Evolutionary conservation across 35 echinoderm and acorn worm species (phyloP).

Genomic region (Ophioderma brevispina): DNA sequence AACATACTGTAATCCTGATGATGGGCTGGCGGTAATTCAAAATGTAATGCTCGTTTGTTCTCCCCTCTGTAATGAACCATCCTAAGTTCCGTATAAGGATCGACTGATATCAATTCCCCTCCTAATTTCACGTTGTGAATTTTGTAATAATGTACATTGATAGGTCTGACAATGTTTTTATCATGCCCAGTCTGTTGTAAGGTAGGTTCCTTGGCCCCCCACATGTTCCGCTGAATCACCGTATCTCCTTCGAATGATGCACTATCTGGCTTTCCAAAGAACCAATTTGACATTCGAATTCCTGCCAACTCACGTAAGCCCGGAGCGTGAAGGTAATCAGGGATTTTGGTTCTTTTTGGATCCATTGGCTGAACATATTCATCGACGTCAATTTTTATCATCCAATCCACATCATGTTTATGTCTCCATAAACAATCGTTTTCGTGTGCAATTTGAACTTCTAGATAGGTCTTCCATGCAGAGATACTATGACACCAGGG

Average conservation of each 20-base stretch:
- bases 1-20: constrained; percentile 58
- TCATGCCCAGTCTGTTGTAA: constrained; percentile 44
- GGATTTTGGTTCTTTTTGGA: constrained; percentile 30
- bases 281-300: constrained; percentile 80
- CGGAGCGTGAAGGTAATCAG: constrained; percentile 48
- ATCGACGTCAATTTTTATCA: constrained; percentile 93
- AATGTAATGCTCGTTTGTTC: constrained; percentile 20
- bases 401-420: constrained; percentile 69
- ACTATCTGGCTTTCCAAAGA: constrained; percentile 67
- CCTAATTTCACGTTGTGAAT: constrained; percentile 65
- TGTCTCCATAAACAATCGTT: constrained; percentile 92
- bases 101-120: constrained; percentile 27
- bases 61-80: constrained; percentile 72
- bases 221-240: constrained; percentile 24
- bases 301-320: constrained; percentile 36
- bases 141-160: constrained; percentile 74
- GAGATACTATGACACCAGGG: constrained; percentile 73
- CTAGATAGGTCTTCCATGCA: constrained; percentile 71
- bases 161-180: constrained; percentile 58
- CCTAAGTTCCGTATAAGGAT: constrained; percentile 54
- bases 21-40: constrained; percentile 24
- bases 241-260: neutral
- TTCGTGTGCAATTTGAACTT: constrained; percentile 91
- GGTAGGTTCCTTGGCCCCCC: constrained; percentile 33
- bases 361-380: constrained; percentile 94